Conservation (phyloP, 2,888 invertebrate genomes). For the Perithous albicinctus region DNA sequence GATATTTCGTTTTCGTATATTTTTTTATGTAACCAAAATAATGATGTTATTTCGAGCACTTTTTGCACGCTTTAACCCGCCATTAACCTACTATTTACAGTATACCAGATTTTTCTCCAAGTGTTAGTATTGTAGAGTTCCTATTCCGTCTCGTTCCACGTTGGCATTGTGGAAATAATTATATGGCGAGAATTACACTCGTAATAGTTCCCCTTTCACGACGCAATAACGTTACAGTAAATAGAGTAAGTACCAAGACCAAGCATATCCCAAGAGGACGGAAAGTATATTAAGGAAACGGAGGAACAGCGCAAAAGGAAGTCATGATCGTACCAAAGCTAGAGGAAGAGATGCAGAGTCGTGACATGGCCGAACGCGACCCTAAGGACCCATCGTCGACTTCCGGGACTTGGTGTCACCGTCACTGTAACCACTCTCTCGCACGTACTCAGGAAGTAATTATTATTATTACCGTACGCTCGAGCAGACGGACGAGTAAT, state of each 20-base stretch:
- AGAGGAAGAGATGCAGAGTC: background rate
- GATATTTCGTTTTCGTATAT: no score
- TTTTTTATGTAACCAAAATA: no score
- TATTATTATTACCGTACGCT: slow-evolving; percentile 34
- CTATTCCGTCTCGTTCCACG: background rate
- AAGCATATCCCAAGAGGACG: background rate
- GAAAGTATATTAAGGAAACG: background rate
- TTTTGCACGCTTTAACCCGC: no score
- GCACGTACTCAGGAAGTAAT: slow-evolving; percentile 43
- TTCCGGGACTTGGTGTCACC: slow-evolving; percentile 19
- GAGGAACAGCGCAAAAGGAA: background rate
- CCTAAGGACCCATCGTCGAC: slow-evolving; percentile 55
- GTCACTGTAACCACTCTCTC: slow-evolving; percentile 3
- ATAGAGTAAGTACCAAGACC: slow-evolving; percentile 6
- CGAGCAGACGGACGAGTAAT: slow-evolving; percentile 11
- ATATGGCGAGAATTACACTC: background rate
- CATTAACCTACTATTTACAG: no score
- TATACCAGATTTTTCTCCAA: no score
- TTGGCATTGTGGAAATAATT: slow-evolving; percentile 3
- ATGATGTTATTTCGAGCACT: no score
- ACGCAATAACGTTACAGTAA: slow-evolving; percentile 26
- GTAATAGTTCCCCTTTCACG: slow-evolving; percentile 23
- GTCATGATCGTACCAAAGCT: background rate
- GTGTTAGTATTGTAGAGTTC: no score
- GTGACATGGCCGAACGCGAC: slow-evolving; percentile 50